Conservation (phyloP, 2,888 invertebrate genomes). For the Phyllotreta striolata region DNA sequence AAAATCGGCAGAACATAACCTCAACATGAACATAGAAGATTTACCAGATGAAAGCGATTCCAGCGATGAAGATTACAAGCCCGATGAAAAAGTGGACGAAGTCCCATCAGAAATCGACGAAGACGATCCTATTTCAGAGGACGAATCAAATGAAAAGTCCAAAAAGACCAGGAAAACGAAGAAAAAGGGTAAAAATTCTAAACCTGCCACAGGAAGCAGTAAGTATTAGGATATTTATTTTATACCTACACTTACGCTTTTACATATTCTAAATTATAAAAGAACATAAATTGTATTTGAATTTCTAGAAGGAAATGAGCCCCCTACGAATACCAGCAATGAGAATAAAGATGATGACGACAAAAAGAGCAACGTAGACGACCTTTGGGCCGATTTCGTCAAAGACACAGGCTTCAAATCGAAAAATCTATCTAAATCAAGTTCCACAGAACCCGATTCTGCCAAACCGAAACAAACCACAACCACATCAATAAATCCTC, state of each 20-base stretch:
- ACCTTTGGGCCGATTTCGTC: slow-evolving; percentile 81
- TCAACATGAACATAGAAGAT: slow-evolving; percentile 55
- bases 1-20: background rate
- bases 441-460: slow-evolving; percentile 28
- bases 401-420: slow-evolving; percentile 70
- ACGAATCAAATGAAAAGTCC: slow-evolving; percentile 54
- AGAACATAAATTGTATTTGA: background rate
- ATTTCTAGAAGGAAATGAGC: slow-evolving; percentile 27
- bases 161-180: slow-evolving; percentile 50
- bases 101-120: slow-evolving; percentile 74
- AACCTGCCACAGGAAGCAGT: slow-evolving; percentile 44
- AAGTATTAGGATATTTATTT: background rate
- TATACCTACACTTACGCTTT: background rate
- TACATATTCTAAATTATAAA: too few relatives aligned
- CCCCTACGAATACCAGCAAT: slow-evolving; percentile 26
- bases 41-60: slow-evolving; percentile 73
- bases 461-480: slow-evolving; percentile 35
- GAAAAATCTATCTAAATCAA: slow-evolving; percentile 43
- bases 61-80: slow-evolving; percentile 82
- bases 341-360: slow-evolving; percentile 64
- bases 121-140: slow-evolving; percentile 66
- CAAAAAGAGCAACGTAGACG: slow-evolving; percentile 76
- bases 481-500: slow-evolving; percentile 31
- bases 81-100: slow-evolving; percentile 68
- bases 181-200: slow-evolving; percentile 50